Conservation (phyloP, 2,113 vertebrate species). For the Hydropotes inermis region DNA sequence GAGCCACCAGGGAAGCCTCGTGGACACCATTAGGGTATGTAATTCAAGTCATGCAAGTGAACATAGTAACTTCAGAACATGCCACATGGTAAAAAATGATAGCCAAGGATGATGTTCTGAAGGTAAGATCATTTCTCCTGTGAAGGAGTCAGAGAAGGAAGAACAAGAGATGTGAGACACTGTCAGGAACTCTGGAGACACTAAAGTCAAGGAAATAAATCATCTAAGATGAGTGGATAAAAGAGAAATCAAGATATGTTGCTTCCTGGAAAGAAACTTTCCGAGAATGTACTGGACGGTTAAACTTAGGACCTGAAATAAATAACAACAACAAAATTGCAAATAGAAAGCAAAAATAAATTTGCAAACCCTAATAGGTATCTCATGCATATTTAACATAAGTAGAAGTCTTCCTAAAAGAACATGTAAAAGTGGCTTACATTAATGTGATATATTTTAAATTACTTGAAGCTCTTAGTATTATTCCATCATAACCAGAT, state of each 20-base stretch:
- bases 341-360: not conserved
- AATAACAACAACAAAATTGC: not conserved
- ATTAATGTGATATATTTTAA: slow-evolving; percentile 1
- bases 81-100: not conserved
- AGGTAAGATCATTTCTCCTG: not conserved
- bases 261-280: not conserved
- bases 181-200: not conserved
- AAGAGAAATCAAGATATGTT: not conserved
- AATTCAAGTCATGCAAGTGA: not conserved
- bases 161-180: not conserved
- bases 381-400: not conserved
- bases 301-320: not conserved
- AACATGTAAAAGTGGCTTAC: not conserved
- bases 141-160: not conserved
- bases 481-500: not conserved
- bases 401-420: not conserved
- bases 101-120: not conserved
- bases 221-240: not conserved
- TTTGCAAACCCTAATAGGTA: not conserved
- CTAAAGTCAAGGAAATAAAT: not conserved
- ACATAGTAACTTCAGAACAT: not conserved
- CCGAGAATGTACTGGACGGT: not conserved
- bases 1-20: not conserved
- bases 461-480: not conserved
- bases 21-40: not conserved